Base-by-base conservation (phyloP, 2,113 vertebrate species). In the Pterocles burchelli region DNA sequence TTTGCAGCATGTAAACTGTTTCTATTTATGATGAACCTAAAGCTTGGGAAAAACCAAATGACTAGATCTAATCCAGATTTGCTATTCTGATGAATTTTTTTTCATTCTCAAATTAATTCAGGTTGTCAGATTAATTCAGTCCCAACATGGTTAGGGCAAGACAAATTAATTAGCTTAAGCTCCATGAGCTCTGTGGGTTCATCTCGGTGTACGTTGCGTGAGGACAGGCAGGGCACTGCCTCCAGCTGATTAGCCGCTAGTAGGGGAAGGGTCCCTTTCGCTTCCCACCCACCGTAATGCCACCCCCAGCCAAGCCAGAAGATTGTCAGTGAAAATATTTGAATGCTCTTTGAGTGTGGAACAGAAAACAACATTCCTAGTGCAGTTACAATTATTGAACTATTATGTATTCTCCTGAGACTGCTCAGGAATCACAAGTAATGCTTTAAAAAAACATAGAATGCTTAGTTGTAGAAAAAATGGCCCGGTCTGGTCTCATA, bases 51-150 rank as follows among this genome's bases (percentile, higher is more conserved):
- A 90, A 77, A 31, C 3, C 72, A 61, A 63, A 59, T 6, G 20
- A n/a, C 71, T 58, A 31, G 13, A 59, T 80, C 45, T 71, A 91
- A 86, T 94, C 90, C 90, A 92, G 88, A 86, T 89, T 90, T 90
- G 46, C 85, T 55, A 24, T 86, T 55, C 61, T 74, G 55, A 71
- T 67, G 38, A 36, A 1, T 79, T 75, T 85, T 96, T 70, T 38
- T 48, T 22, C 21, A 15, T 62, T 92, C 72, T 75, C 45, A 55
- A n/a, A 38, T 85, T 67, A 90, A 91, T 93, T 91, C 68, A 45
- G 46, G 34, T 88, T 90, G 80, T 71, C 79, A 83, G 36, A 86
- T 84, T 49, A 81, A 90, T 86, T 96, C 88, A 46, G 41, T 45
- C 61, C 79, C 57, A 57, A 68, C 7, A 17, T 16, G 36, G 68